These are phyloP conservation scores for Pomatorhinus ruficollis DNA, from an alignment of 2,113 vertebrate species.

Conservation along the genomic window DNA sequence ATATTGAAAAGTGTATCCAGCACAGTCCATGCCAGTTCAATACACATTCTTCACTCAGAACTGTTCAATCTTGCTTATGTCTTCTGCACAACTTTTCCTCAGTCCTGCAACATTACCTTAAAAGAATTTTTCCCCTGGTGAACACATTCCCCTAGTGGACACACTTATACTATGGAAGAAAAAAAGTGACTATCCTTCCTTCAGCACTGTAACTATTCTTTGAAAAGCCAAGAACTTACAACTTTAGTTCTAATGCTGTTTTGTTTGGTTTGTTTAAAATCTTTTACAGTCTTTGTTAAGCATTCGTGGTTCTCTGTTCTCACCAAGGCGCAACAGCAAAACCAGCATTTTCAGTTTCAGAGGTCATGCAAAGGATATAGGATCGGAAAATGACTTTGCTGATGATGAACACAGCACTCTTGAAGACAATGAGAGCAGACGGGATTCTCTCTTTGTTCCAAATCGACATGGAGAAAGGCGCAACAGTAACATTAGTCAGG, in stretches of 20 bases:
- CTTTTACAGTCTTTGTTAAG: slow-evolving; percentile 89
- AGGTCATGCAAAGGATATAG: slow-evolving; percentile 81
- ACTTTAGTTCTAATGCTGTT: not conserved
- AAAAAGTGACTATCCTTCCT: not conserved
- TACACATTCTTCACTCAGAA: not conserved
- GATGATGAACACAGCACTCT: slow-evolving; percentile 95
- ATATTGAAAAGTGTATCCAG: not conserved
- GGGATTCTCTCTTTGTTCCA: slow-evolving; percentile 89
- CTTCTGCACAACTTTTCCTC: not conserved
- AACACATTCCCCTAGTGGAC: not conserved
- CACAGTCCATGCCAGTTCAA: not conserved
- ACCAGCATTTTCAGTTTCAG: slow-evolving; percentile 93
- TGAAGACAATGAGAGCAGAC: slow-evolving; percentile 88
- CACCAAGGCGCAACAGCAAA: slow-evolving; percentile 90
- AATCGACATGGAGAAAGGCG: slow-evolving; percentile 80
- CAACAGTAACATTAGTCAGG: slow-evolving; percentile 88
- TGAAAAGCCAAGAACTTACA: not conserved
- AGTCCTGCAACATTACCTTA: not conserved
- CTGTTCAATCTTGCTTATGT: not conserved
- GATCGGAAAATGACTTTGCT: slow-evolving; percentile 94
- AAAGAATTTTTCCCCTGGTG: not conserved
- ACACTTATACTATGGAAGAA: not conserved
- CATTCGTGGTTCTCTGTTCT: slow-evolving; percentile 89
- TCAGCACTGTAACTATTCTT: not conserved
- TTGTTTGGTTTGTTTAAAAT: slow-evolving; percentile 41